Percentiles rank a stretch among this genome's conserved stretches.
phyloP scores from a whole-genome alignment of 1,140 invertebrate genomes.

The Drosophila lacteicornis region DNA sequence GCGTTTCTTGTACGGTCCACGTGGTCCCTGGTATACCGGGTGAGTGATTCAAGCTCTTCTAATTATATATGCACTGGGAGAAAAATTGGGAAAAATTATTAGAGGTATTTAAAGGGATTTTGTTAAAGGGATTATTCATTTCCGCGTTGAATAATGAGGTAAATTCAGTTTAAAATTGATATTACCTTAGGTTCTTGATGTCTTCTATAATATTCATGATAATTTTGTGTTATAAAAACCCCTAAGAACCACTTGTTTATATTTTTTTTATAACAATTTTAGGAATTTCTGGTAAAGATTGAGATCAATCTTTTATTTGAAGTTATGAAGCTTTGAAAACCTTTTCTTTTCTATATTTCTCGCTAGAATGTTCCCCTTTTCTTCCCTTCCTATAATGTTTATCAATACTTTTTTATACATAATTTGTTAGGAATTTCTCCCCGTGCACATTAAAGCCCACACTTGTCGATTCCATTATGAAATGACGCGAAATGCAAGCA shows the following conservation, averaged over 20 bases:
- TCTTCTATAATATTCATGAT: not conserved
- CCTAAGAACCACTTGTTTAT: not conserved
- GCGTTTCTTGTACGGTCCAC: constrained; percentile 86
- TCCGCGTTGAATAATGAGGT: not conserved
- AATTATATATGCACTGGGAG: not conserved
- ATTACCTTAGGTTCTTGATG: fast-evolving
- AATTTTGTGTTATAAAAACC: not conserved
- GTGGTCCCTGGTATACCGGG: constrained; percentile 87
- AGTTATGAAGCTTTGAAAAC: too few species aligned
- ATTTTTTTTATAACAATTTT: not conserved
- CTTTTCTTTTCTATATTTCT: too few species aligned
- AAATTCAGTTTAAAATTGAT: not conserved
- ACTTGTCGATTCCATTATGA: constrained; percentile 56
- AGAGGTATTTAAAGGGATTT: not conserved
- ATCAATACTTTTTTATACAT: too few species aligned
- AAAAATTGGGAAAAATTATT: not conserved
- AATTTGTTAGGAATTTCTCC: too few species aligned
- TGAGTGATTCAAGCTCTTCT: constrained; percentile 64
- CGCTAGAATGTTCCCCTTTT: too few species aligned
- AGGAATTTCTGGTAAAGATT: too few species aligned
- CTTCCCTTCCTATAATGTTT: too few species aligned
- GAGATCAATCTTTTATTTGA: too few species aligned
- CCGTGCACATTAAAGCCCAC: not conserved
- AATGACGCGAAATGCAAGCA: constrained; percentile 55
- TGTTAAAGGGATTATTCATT: not conserved